Evolutionary conservation across 2,888 invertebrate genomes (phyloP).

Genomic region (Elmis aenea): DNA sequence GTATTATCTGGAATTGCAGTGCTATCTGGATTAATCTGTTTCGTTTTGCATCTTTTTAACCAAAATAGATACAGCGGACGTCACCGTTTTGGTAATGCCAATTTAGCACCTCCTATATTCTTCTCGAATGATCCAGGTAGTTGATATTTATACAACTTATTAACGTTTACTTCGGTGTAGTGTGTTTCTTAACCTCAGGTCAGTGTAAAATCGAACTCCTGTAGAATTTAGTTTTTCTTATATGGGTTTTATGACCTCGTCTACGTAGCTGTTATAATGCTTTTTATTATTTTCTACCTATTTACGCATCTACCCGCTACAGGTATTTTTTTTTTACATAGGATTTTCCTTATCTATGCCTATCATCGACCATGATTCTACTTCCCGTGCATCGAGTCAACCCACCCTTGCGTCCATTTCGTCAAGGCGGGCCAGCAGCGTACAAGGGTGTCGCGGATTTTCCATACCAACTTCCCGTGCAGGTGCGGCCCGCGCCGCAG

Average conservation of each 20-base stretch:
- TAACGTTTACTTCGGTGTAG: background rate
- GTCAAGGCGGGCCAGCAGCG: constrained; percentile 53
- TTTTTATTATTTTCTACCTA: too few species aligned
- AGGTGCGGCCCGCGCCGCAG: constrained; percentile 90
- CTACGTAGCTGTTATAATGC: background rate
- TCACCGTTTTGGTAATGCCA: constrained; percentile 77
- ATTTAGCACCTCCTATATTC: constrained; percentile 77
- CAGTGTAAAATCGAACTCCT: too few species aligned
- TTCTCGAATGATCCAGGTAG: constrained; percentile 83
- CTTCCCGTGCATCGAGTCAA: constrained; percentile 48
- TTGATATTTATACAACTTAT: constrained; percentile 12
- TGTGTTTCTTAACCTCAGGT: too few species aligned
- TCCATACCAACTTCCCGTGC: constrained; percentile 77
- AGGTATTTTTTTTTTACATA: too few species aligned
- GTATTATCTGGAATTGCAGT: constrained; percentile 82
- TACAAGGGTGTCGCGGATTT: constrained; percentile 60
- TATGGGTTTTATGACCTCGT: too few species aligned
- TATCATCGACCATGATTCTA: constrained; percentile 45
- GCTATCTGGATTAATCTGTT: constrained; percentile 80
- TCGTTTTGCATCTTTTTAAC: constrained; percentile 82
- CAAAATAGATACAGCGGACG: constrained; percentile 56
- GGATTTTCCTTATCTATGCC: constrained; percentile 44
- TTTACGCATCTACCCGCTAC: too few species aligned
- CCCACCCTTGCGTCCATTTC: constrained; percentile 49
- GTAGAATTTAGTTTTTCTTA: too few species aligned